phyloP scores from a whole-genome alignment of 2,797 vertebrate genomes.

The Poeciliopsis gracilis region DNA sequence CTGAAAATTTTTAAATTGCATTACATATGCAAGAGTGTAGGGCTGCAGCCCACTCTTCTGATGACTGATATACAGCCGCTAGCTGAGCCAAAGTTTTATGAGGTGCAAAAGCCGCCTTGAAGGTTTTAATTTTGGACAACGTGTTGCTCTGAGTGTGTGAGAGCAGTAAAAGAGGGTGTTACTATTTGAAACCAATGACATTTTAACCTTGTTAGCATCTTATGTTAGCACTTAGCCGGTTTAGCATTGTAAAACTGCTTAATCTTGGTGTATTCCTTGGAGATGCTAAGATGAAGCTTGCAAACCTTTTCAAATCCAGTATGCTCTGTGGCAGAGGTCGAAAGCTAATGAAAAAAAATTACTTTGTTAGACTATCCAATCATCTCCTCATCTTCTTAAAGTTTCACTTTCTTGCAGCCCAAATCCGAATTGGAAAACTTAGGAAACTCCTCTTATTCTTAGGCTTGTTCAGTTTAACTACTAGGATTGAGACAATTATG shows the following conservation, averaged over 20 bases:
- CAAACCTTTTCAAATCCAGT: not conserved
- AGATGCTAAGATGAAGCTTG: not conserved
- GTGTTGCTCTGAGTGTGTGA: not conserved
- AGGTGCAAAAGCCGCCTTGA: not conserved
- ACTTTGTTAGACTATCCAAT: not conserved
- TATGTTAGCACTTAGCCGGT: not conserved
- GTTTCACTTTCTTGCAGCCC: not conserved
- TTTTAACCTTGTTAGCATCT: not conserved
- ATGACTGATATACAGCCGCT: not conserved
- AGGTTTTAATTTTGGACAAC: not conserved
- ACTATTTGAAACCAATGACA: not conserved
- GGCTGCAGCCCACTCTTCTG: too few relatives aligned
- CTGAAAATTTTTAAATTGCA: not conserved
- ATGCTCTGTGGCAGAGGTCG: not conserved
- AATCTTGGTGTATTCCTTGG: not conserved
- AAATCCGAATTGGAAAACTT: not conserved
- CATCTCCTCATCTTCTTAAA: not conserved
- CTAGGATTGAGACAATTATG: too few relatives aligned
- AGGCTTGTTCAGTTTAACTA: too few relatives aligned
- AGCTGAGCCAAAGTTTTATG: not conserved
- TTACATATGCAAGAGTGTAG: not conserved
- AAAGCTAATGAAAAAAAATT: not conserved
- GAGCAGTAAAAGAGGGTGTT: not conserved
- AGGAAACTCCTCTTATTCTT: too few relatives aligned
- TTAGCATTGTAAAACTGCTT: not conserved